Base-by-base conservation (phyloP, 2,888 invertebrate species). In the Eupithecia tripunctaria region DNA sequence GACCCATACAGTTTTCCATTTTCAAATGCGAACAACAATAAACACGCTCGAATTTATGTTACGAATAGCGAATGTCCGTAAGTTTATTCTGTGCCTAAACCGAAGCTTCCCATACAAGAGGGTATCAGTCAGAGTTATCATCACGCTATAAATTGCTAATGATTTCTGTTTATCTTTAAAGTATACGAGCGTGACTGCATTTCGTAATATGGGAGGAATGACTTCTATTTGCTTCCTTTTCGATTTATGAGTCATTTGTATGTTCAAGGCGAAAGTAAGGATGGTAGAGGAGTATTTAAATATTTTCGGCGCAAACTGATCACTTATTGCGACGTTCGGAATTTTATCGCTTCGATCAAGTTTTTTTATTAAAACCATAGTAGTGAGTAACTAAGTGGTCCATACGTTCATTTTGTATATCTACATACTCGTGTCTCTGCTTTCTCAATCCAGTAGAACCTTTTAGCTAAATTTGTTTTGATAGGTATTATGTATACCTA, bases 91-190 rank as follows among this genome's bases (percentile, higher is more conserved):
- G 15, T 15, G 29, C 18, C 29, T 60, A 60, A 60, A 60, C 38
- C 36, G 62, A 70, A 75, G 70, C 72, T 78, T 74, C 71, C 62
- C 70, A 65, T 68, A 71, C 60, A 68, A 43, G 70, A 80, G 81
- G 77, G 78, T 82, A 81, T 82, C 80, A 78, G 76, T 68, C n/a
- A 75, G 79, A 78, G 65, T 80, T 80, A 81, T 81, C 83, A 81
- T 81, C 83, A 83, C 76, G 79, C 78, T 79, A 83, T 74, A 75
- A 79, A 82, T 82, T 76, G 73, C 77, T 83, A 84, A 83, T 76
- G 77, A 75, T 74, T 76, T 70, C 70, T 74, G 72, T 75, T 78
- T 75, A 76, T 77, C 80, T 82, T 75, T 71, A 80, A 80, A 77
- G 75, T 76, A 74, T 73, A 71, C 78, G 47, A 80, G 82, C 85